Base-by-base conservation (phyloP, 2,888 invertebrate species). In the Tryphoninae sp. region DNA sequence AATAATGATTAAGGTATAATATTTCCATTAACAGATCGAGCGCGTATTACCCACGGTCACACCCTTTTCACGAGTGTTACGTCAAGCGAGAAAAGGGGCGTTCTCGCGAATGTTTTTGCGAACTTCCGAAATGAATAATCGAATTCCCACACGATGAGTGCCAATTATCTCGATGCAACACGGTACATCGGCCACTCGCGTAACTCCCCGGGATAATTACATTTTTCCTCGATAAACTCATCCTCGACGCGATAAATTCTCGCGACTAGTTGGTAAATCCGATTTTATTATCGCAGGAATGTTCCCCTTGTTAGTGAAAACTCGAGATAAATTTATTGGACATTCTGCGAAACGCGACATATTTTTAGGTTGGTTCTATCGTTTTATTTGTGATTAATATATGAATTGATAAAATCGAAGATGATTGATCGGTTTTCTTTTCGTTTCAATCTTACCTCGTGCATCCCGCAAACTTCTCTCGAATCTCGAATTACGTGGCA, bases 401-500 rank as follows among this genome's bases (percentile, higher is more conserved):
- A 7, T 22, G 26, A 4, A 26, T 22, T 7, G 26, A 26, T 53
- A 26, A 23, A 22, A 26, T 68, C 16, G 7, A 2, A 74, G n/a
- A 33, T 19, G 3, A 62, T 62, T 40, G 49, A 62, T 59, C 33
- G 26, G n/a, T 61, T 26, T 33, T 26, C 49, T 68, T 33, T 75
- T 53, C 58, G 13, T 58, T 71, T 64, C 23, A 61, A 42, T 80
- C 82, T 83, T 83, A 83, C 83, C 83, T 83, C 78, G 59, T 58
- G 9, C 51, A 55, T 80, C 71, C 26, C 68, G 64, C 55, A 55
- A 68, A 53, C 51, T 59, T 73, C 64, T 76, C 64, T 69, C 78
- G 77, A 80, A 78, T 83, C 78, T 84, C 71, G 85, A 82, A 84
- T 78, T 84, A 85, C 86, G 88, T 11, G 87, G 84, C 75, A 88